Conservation (phyloP, 2,888 invertebrate species). For the Drosophila aldrichi region DNA sequence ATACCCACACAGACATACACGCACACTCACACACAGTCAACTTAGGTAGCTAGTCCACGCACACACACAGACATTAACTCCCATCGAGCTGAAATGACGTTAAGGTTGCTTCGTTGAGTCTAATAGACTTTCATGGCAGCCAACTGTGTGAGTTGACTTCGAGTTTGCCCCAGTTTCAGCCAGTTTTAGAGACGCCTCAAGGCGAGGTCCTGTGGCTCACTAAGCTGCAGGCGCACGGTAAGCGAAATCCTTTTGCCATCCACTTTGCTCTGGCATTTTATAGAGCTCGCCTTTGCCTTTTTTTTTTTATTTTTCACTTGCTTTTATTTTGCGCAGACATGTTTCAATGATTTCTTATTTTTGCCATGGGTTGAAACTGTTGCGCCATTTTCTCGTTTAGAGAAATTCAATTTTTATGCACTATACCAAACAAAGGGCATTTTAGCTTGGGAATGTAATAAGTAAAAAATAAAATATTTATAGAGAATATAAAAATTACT, state of each 20-base stretch:
- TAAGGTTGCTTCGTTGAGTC: conserved; percentile 81
- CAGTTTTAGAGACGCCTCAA: conserved; percentile 40
- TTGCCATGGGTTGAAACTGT: conserved; percentile 71
- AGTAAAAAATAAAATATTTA: background rate
- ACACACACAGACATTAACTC: conserved; percentile 58
- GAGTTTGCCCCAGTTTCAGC: conserved; percentile 69
- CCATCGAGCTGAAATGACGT: conserved; percentile 71
- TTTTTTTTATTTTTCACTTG: too few relatives aligned
- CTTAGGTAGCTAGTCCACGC: conserved; percentile 21
- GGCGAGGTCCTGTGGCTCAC: conserved; percentile 39
- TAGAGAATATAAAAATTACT: background rate
- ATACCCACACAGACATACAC: conserved; percentile 42
- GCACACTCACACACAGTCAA: conserved; percentile 5
- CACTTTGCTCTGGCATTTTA: conserved; percentile 54
- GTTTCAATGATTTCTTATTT: conserved; percentile 82
- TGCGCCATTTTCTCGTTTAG: conserved; percentile 72
- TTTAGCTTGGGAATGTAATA: background rate
- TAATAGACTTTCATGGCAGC: conserved; percentile 80
- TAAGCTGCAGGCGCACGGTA: conserved; percentile 53
- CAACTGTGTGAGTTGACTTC: conserved; percentile 60
- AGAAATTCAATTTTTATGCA: conserved; percentile 60
- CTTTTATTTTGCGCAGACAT: conserved; percentile 58
- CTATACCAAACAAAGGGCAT: background rate
- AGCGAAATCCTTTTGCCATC: conserved; percentile 70
- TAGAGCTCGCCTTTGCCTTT: conserved; percentile 29